Conservation (phyloP, 2,888 invertebrate genomes). For the Netelia virgata region DNA sequence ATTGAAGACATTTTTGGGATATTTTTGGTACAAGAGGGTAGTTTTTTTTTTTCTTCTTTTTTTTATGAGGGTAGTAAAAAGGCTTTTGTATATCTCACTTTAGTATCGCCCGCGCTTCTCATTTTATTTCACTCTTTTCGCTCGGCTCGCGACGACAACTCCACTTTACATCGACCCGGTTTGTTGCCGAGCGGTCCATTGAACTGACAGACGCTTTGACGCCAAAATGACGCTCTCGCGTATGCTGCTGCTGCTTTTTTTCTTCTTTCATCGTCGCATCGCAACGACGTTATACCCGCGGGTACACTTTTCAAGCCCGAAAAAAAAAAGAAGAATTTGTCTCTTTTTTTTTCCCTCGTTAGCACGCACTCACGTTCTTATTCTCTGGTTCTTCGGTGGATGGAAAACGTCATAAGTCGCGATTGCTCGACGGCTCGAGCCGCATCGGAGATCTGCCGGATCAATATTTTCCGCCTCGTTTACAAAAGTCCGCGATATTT, state of each 20-base stretch:
- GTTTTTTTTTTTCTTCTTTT: not conserved
- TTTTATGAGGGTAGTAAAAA: not conserved
- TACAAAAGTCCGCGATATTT: no score
- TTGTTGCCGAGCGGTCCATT: slow-evolving; percentile 50
- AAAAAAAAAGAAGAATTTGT: slow-evolving; percentile 32
- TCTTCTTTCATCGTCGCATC: slow-evolving; percentile 38
- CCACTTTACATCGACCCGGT: slow-evolving; percentile 40
- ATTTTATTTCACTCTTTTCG: slow-evolving; percentile 7
- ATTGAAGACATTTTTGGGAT: not conserved
- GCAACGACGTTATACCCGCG: slow-evolving; percentile 34
- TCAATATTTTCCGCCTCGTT: no score
- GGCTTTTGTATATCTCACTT: slow-evolving; percentile 13
- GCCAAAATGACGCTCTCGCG: slow-evolving; percentile 52
- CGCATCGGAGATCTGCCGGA: no score
- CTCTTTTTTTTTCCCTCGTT: slow-evolving; percentile 40
- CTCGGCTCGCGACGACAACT: slow-evolving; percentile 19
- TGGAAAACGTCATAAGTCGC: slow-evolving; percentile 30
- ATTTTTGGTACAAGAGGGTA: not conserved
- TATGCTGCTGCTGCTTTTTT: slow-evolving; percentile 29
- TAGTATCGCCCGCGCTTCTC: not conserved
- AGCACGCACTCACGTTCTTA: slow-evolving; percentile 41
- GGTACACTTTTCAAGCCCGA: slow-evolving; percentile 52
- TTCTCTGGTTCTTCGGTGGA: slow-evolving; percentile 5
- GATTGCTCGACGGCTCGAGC: not conserved
- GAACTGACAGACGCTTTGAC: slow-evolving; percentile 63